Evolutionary conservation across 2,888 invertebrate genomes (phyloP), one percentile per base, ranked within the genome.

Genomic region (Prosapia bicincta): DNA sequence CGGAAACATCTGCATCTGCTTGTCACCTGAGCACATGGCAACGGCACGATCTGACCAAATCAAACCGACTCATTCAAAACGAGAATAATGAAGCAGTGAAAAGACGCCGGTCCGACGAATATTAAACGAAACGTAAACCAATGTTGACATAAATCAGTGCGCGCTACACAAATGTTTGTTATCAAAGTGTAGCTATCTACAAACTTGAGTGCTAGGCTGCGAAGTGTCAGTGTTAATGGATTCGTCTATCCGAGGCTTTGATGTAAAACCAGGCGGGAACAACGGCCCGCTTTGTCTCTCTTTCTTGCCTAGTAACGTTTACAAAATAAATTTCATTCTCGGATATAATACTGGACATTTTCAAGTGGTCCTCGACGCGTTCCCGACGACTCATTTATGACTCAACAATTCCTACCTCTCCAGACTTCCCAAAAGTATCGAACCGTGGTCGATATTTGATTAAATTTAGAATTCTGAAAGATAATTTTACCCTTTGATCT

Each of bases 331-430:
- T 72, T 72, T 32, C 66, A 28, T 72, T 20, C 54, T n/a, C n/a
- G 20, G 2, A 20, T 72, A 66, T 66, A 15, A 43, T 32, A 26
- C 25, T 20, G 43, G 70, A 43, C 70, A 65, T 66, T 32, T 66
- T 72, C 72, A 72, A 72, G 72, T 72, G 72, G 72, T 66, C 66
- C 66, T 30, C 23, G 66, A 66, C n/a, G n/a, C n/a, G n/a, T n/a
- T n/a, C n/a, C n/a, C n/a, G n/a, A n/a, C n/a, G n/a, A n/a, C n/a
- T n/a, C n/a, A n/a, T n/a, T n/a, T n/a, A n/a, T n/a, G n/a, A n/a
- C n/a, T n/a, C n/a, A n/a, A n/a, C n/a, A n/a, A n/a, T n/a, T n/a
- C n/a, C n/a, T n/a, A n/a, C n/a, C n/a, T n/a, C n/a, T n/a, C n/a
- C n/a, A n/a, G n/a, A n/a, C n/a, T n/a, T n/a, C n/a, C n/a, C n/a